Base-by-base conservation (phyloP, 2,797 vertebrate genomes). In the Schizopygopsis pylzovi region DNA sequence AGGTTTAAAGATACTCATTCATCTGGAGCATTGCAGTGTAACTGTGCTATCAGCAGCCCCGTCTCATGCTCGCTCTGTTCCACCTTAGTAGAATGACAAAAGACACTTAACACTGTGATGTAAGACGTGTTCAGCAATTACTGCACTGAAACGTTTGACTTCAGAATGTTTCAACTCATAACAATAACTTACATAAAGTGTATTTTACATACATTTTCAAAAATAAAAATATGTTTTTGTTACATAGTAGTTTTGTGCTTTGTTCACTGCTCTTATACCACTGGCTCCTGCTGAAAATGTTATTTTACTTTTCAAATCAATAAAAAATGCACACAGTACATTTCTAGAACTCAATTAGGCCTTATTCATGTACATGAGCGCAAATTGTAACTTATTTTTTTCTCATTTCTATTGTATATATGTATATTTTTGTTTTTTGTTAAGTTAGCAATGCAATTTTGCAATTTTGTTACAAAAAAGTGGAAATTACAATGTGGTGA, bases 1-100 rank as follows among this genome's bases (percentile, higher is more conserved):
- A 70, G 37, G 76, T 85, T 85, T 79, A 59, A 78, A 85, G 75
- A 70, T 79, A 22, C 47, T 56, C 63, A 84, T 78, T 65, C 76
- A 79, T 84, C 75, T 79, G 15, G 12, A 78, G 63, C 45, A 68
- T 47, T 56, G 65, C 83, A 70, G 63, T 79, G 75, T 78, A 59
- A 79, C 28, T 68, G 43, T 1, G 3, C 56, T 76, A 37, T 75
- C 43, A 65, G 28, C 4, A 10, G 45, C 72, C 41, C 15, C 4
- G 4, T 18, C 25, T 45, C 12, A 8, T 0, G 5, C 25, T 25
- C 0, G 22, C 59, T 52, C 33, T 52, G 43, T 39, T 83, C 15
- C 13, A 65, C 43, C 59, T 76, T 37, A 65, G 59, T 10, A 25
- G 59, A 52, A 76, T 52, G 22, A 83, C 82, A 76, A 83, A 65